Evolutionary conservation across 2,888 invertebrate species (phyloP).

Genomic region (Caenorhabditis wallacei): DNA sequence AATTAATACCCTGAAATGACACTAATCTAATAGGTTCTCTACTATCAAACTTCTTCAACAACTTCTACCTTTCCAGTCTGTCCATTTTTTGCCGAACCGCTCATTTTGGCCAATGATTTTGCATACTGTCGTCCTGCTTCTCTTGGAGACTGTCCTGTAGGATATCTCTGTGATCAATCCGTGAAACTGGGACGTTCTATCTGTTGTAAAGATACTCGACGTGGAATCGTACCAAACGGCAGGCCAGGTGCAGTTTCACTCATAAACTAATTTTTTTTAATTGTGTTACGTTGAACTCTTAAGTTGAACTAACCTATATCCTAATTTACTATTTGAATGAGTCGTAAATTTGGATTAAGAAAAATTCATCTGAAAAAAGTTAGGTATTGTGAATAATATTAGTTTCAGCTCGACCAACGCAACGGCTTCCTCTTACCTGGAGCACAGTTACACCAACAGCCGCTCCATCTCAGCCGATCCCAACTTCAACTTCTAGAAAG

Average conservation of each 20-base stretch:
- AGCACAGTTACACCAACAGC: conserved; percentile 78
- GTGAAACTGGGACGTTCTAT: conserved; percentile 80
- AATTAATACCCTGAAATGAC: too few species aligned
- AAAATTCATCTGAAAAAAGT: too few species aligned
- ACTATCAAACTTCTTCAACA: not conserved
- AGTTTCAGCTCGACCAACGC: conserved; percentile 67
- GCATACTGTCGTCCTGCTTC: conserved; percentile 80
- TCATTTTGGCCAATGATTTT: conserved; percentile 78
- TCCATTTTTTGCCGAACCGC: conserved; percentile 80
- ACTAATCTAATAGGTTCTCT: not conserved
- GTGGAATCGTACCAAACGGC: conserved; percentile 65
- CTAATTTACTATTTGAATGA: too few species aligned
- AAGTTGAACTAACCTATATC: too few species aligned
- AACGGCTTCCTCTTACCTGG: conserved; percentile 76
- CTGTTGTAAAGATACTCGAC: conserved; percentile 77
- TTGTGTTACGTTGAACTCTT: too few species aligned
- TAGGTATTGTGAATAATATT: not conserved
- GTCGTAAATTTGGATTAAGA: too few species aligned
- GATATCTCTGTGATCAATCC: conserved; percentile 80
- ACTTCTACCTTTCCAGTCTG: conserved; percentile 75
- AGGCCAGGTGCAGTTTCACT: conserved; percentile 52
- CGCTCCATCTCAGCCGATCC: conserved; percentile 62
- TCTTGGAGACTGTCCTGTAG: conserved; percentile 79
- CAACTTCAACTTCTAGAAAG: conserved; percentile 69
- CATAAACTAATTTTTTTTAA: too few species aligned